Evolutionary conservation across 64 coral and sea anemone genomes (phyloP), one percentile per base, ranked within the genome.

Genomic region (Hydrozoanthus tunicans): DNA sequence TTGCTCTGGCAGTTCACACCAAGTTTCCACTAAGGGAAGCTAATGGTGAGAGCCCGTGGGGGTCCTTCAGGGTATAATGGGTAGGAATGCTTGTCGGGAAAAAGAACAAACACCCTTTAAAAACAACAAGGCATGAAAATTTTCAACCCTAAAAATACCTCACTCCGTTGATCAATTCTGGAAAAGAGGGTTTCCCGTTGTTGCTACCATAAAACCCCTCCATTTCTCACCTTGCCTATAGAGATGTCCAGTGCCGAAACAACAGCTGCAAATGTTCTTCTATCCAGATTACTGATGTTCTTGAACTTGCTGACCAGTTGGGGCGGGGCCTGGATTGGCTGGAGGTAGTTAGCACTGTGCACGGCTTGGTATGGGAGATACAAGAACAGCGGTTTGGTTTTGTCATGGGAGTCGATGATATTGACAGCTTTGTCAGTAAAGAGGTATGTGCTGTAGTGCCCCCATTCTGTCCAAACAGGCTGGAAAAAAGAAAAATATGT

Each of bases 291-390:
- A 23, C 81, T 59, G 65, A 96, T 96, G 25, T 83, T 69, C n/a
- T 76, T 64, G 76, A 96, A 96, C 59, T 94, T 96, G 12, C 62
- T 79, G 88, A 96, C 67, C 71, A 89, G 53, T 7, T 91, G 70
- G 9, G 92, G 92, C 7, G 95, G 95, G 0, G 95, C 95, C 89
- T 96, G 92, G 32, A 96, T 78, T 6, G 95, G 95, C 82, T 96
- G 95, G 17, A 96, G 91, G 51, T 82, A 91, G 77, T 96, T 96
- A 20, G 92, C 95, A 60, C 95, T 96, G 61, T 96, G 95, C 2
- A 96, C 95, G 1, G 95, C 92, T 96, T 96, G 95, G 78, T 77
- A 96, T 9, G 95, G 92, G 54, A 96, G 90, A 67, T 96, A 96
- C 51, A 96, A 65, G 71, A 96, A 96, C 77, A 96, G 58, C 6